Evolutionary conservation across 2,797 vertebrate genomes (phyloP).

Genomic region (Epinephelus malabaricus): DNA sequence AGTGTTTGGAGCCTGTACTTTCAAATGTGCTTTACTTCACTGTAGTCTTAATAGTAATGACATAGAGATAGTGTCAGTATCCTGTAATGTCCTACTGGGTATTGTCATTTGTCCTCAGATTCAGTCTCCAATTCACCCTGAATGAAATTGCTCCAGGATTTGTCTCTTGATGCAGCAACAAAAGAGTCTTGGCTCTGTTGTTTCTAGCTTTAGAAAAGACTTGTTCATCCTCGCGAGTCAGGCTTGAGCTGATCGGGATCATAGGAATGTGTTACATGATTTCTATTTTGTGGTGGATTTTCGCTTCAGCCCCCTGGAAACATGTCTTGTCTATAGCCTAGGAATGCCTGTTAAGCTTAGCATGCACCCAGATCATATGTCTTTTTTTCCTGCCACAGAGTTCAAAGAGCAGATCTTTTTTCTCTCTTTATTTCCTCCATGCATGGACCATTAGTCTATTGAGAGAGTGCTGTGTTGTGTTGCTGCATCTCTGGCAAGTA

Average conservation of each 20-base stretch:
- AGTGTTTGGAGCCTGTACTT: slow-evolving; percentile 23
- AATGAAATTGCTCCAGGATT: slow-evolving; percentile 51
- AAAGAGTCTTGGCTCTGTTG: slow-evolving; percentile 38
- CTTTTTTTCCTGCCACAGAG: slow-evolving; percentile 34
- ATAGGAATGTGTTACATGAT: slow-evolving; percentile 40
- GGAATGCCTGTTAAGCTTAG: slow-evolving; percentile 36
- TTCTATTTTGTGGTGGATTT: slow-evolving; percentile 47
- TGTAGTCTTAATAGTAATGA: slow-evolving; percentile 10
- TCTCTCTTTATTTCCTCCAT: slow-evolving; percentile 44
- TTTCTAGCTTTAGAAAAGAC: slow-evolving; percentile 38
- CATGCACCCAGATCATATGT: slow-evolving; percentile 22
- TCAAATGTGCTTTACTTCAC: slow-evolving; percentile 4
- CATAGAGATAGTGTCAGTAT: slow-evolving; percentile 16
- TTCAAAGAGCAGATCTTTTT: slow-evolving; percentile 58
- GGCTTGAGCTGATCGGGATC: slow-evolving; percentile 62
- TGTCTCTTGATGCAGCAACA: slow-evolving; percentile 49
- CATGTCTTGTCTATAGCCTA: slow-evolving; percentile 21
- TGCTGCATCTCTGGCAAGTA: slow-evolving; percentile 55
- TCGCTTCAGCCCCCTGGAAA: slow-evolving; percentile 31
- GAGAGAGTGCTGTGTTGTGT: slow-evolving; percentile 54
- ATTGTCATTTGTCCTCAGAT: slow-evolving; percentile 35
- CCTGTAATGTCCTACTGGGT: slow-evolving; percentile 15
- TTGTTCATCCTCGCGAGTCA: slow-evolving; percentile 47
- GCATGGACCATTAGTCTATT: slow-evolving; percentile 65
- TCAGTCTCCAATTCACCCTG: slow-evolving; percentile 16